Percentiles rank a stretch among this genome's conserved stretches.
Conservation (phyloP, 2,113 vertebrate genomes). For the Haemorhous mexicanus region DNA sequence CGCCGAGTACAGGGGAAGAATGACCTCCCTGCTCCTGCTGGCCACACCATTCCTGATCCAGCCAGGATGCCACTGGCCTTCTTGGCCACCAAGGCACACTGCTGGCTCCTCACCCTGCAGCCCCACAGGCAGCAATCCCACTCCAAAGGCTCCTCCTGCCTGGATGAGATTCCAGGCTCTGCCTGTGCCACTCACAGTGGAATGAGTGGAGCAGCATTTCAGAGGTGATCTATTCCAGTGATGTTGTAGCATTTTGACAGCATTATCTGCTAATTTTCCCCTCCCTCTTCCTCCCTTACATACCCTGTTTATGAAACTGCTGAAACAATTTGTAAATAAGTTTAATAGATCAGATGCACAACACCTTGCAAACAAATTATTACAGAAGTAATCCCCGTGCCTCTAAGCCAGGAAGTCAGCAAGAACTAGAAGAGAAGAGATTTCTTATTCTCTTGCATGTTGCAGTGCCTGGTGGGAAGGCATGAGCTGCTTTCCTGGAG, state of each 20-base stretch:
- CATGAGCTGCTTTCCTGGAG: neutral
- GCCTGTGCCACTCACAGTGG: neutral
- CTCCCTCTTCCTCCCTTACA: neutral
- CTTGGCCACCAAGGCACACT: no score
- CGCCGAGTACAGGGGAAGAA: no score
- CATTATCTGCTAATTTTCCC: neutral
- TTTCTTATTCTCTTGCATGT: neutral
- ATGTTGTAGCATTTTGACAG: neutral
- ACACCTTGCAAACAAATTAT: neutral
- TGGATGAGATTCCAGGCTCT: neutral
- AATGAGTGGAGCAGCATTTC: neutral
- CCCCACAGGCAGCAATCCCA: neutral
- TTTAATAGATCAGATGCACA: constrained; percentile 19
- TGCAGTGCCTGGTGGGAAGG: neutral
- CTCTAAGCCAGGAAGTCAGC: neutral
- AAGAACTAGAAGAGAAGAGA: neutral
- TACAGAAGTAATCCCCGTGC: neutral
- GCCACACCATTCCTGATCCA: no score
- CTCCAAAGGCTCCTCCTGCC: neutral
- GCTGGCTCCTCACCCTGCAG: neutral
- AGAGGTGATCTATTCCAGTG: neutral
- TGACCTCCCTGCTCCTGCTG: no score
- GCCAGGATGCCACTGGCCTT: no score
- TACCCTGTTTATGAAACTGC: neutral
- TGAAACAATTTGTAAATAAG: constrained; percentile 28